phyloP scores from a whole-genome alignment of 92 coral and sea anemone genomes.

The Isaurus tuberculatus region DNA sequence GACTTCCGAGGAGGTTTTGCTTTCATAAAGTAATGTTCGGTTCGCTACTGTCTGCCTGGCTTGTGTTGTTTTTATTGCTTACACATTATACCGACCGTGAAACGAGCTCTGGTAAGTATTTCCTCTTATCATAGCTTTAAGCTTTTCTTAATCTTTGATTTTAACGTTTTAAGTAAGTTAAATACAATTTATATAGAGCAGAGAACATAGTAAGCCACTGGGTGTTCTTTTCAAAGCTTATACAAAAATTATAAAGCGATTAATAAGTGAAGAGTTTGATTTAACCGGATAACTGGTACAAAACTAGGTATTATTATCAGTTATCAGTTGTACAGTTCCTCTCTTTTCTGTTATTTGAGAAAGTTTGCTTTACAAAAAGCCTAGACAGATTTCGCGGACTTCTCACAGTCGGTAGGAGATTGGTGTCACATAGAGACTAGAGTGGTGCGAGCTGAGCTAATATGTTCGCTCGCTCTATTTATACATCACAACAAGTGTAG shows the following conservation, averaged over 20 bases:
- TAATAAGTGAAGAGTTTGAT: too few species aligned
- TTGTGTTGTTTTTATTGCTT: conserved; percentile 7
- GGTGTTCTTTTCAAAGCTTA: too few species aligned
- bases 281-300: not conserved
- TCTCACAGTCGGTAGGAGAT: conserved; percentile 18
- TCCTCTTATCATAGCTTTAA: not conserved
- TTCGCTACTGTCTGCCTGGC: conserved; percentile 25
- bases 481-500: not conserved
- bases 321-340: not conserved
- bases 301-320: not conserved
- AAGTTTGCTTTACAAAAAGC: not conserved
- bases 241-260: too few species aligned
- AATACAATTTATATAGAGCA: too few species aligned
- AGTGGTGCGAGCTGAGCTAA: not conserved
- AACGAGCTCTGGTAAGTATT: conserved; percentile 36
- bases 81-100: conserved; percentile 40
- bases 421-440: conserved; percentile 11
- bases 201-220: too few species aligned
- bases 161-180: too few species aligned
- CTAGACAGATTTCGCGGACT: not conserved
- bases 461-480: not conserved
- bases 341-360: not conserved
- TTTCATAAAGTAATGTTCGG: conserved; percentile 42
- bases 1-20: conserved; percentile 41
- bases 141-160: not conserved